Conservation (phyloP, 2,888 invertebrate genomes). For the Serrognathus titanus region DNA sequence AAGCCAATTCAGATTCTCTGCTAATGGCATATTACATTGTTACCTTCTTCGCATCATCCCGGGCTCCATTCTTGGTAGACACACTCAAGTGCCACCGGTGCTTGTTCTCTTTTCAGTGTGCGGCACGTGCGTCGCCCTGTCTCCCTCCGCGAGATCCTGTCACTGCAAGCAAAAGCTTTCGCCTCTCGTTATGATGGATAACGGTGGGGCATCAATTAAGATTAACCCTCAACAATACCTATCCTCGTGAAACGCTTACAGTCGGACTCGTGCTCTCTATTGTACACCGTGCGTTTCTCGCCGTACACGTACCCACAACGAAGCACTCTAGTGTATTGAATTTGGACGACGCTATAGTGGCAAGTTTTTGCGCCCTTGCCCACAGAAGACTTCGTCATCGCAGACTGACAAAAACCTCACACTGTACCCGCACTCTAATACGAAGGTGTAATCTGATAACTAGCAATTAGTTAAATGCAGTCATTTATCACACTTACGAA, state of each 20-base stretch:
- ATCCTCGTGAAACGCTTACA: slow-evolving; percentile 35
- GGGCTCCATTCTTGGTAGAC: slow-evolving; percentile 37
- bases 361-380: slow-evolving; percentile 40
- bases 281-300: slow-evolving; percentile 15
- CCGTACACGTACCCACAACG: slow-evolving; percentile 18
- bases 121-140: slow-evolving; percentile 6
- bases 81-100: slow-evolving; percentile 35
- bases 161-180: slow-evolving; percentile 41
- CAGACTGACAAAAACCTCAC: slow-evolving; percentile 22
- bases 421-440: slow-evolving; percentile 22
- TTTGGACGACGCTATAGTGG: slow-evolving; percentile 40
- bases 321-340: slow-evolving; percentile 52
- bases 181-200: slow-evolving; percentile 49
- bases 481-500: slow-evolving; percentile 46
- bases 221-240: slow-evolving; percentile 50
- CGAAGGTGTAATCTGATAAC: slow-evolving; percentile 47
- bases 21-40: slow-evolving; percentile 54
- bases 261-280: slow-evolving; percentile 21
- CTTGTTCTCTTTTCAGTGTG: slow-evolving; percentile 26
- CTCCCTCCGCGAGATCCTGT: slow-evolving; percentile 28
- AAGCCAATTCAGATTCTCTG: slow-evolving; percentile 52
- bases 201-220: slow-evolving; percentile 51
- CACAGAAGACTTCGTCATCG: slow-evolving; percentile 33
- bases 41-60: slow-evolving; percentile 42
- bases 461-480: slow-evolving; percentile 49